Evolutionary conservation across 2,888 invertebrate genomes (phyloP).

Genomic region (Tenthredo scrophulariae): DNA sequence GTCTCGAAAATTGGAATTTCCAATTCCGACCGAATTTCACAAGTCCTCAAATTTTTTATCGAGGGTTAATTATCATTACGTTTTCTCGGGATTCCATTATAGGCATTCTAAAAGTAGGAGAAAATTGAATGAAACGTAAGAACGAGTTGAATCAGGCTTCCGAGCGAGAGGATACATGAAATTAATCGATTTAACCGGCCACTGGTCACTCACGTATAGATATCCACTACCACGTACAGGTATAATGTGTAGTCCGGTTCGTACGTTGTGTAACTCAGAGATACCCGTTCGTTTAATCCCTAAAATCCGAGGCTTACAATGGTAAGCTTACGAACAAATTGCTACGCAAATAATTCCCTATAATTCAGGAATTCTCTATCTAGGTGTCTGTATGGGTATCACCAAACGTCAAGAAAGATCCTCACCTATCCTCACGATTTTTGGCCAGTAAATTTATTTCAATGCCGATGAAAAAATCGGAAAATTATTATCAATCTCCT

Average conservation of each 20-base stretch:
- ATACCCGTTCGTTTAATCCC: conserved; percentile 47
- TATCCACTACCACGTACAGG: background rate
- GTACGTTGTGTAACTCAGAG: conserved; percentile 33
- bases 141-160: background rate
- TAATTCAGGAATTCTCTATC: conserved; percentile 28
- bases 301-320: conserved; percentile 40
- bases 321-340: conserved; percentile 46
- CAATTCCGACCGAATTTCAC: background rate
- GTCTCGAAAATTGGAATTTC: background rate
- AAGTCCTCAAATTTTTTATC: background rate
- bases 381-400: no score
- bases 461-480: background rate
- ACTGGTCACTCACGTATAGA: background rate
- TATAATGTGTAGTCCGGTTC: background rate
- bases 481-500: background rate
- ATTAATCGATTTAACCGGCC: conserved; percentile 36
- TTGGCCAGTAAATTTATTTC: background rate
- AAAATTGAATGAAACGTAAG: conserved; percentile 14
- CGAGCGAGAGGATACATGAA: conserved; percentile 1
- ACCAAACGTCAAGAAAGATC: background rate
- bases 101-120: no score
- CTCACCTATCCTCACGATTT: background rate
- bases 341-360: conserved; percentile 47
- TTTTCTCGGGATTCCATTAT: background rate
- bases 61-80: background rate